A percentile compares a stretch with the other conserved stretches of the same genome.
Conservation (phyloP, 2,113 vertebrate genomes). For the Proteles cristata region DNA sequence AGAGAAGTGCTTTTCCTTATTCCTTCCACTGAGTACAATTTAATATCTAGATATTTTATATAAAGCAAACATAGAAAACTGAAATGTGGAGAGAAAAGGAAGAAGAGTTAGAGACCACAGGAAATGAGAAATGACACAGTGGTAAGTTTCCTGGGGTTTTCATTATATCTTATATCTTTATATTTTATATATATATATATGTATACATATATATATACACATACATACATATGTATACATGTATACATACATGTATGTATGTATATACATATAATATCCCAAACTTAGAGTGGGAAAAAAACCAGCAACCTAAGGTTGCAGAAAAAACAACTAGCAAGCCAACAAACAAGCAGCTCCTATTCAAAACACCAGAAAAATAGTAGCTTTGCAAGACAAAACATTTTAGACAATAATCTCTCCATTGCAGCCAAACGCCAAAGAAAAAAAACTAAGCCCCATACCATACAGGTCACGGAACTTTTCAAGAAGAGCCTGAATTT, state of each 20-base stretch:
- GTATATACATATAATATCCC: neutral
- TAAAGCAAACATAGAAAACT: neutral
- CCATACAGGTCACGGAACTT: neutral
- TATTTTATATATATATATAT: too few species aligned
- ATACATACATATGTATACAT: too few species aligned
- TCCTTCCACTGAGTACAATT: neutral
- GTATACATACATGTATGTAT: too few species aligned
- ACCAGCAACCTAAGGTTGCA: neutral
- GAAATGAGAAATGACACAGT: neutral
- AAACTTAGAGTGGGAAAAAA: neutral
- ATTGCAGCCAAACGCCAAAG: neutral
- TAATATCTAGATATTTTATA: neutral
- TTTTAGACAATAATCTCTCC: neutral
- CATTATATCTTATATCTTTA: neutral
- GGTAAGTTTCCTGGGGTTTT: neutral
- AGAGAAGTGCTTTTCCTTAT: neutral
- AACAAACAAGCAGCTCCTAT: too few species aligned
- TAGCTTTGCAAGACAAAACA: neutral
- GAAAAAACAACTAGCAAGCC: neutral
- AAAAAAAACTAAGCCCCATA: neutral
- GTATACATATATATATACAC: too few species aligned
- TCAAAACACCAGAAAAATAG: neutral
- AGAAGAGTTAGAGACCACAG: neutral
- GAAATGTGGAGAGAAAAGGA: neutral
- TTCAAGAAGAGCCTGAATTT: neutral